Conservation (phyloP, 2,797 vertebrate species). For the Antennarius maculatus region DNA sequence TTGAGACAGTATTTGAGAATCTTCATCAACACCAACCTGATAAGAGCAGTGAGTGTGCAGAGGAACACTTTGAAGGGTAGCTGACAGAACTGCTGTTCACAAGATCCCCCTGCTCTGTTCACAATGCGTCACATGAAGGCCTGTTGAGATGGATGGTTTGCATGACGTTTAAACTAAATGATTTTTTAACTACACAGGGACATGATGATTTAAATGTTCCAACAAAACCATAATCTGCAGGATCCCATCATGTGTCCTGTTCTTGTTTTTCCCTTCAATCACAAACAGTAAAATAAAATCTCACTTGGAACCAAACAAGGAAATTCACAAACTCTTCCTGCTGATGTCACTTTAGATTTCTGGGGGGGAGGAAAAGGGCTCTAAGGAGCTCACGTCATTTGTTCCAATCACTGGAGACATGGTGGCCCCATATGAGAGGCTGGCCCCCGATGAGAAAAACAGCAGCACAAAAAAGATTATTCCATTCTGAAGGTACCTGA, state of each 20-base stretch:
- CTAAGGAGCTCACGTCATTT: too few relatives aligned
- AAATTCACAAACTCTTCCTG: too few relatives aligned
- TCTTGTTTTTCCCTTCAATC: conserved; percentile 24
- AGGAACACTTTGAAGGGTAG: conserved; percentile 19
- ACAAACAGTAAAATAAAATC: too few relatives aligned
- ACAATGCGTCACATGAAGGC: not conserved
- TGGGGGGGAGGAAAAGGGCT: too few relatives aligned
- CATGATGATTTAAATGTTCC: not conserved
- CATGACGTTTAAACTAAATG: conserved; percentile 10
- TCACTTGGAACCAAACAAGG: too few relatives aligned
- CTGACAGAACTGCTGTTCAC: conserved; percentile 1
- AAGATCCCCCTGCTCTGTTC: conserved; percentile 11
- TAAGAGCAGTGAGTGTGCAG: conserved; percentile 24
- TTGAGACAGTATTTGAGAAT: conserved; percentile 31
- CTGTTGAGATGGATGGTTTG: conserved; percentile 10
- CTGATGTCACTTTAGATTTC: too few relatives aligned
- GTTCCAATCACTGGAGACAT: too few relatives aligned
- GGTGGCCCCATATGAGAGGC: too few relatives aligned
- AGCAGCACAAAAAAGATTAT: too few relatives aligned
- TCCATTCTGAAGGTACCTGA: too few relatives aligned
- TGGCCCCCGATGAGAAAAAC: too few relatives aligned
- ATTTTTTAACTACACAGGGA: not conserved
- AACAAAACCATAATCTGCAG: not conserved
- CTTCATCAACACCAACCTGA: conserved; percentile 37
- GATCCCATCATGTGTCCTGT: conserved; percentile 68